A percentile compares a stretch with the other conserved stretches of the same genome.
Evolutionary conservation across 2,797 vertebrate genomes (phyloP).

Genomic region (Netta rufina): DNA sequence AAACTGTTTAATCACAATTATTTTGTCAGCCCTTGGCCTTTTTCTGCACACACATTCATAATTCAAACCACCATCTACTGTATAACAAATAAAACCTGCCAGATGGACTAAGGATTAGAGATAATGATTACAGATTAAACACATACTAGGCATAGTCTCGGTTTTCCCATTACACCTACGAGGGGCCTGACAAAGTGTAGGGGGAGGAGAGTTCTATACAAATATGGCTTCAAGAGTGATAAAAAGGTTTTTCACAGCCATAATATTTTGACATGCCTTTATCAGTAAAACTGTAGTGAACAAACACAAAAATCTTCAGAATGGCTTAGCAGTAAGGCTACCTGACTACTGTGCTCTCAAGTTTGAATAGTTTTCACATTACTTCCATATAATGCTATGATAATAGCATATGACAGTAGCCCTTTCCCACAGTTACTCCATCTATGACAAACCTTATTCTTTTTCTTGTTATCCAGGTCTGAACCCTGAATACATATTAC

Average conservation of each 20-base stretch:
- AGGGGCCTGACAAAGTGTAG: background rate
- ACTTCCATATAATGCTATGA: background rate
- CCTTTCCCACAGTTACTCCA: background rate
- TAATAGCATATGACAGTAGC: background rate
- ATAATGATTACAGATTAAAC: conserved; percentile 47
- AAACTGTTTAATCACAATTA: background rate
- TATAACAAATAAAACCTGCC: conserved; percentile 21
- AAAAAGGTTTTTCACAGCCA: background rate
- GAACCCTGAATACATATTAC: background rate
- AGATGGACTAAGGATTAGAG: conserved; percentile 37
- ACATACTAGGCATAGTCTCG: background rate
- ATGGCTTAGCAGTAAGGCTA: background rate
- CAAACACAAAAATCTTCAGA: background rate
- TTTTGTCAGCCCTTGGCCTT: background rate
- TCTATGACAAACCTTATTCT: background rate
- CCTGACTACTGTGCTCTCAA: background rate
- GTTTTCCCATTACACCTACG: background rate
- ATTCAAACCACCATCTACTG: background rate
- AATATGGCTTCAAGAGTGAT: background rate
- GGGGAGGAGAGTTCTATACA: background rate
- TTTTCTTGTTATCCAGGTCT: background rate
- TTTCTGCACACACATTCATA: background rate
- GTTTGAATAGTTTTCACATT: background rate
- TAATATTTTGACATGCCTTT: background rate
- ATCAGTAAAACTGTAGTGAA: background rate